These are phyloP conservation scores for Nannoperca australis DNA, from an alignment of 2,797 vertebrate species.

Conservation along the genomic window DNA sequence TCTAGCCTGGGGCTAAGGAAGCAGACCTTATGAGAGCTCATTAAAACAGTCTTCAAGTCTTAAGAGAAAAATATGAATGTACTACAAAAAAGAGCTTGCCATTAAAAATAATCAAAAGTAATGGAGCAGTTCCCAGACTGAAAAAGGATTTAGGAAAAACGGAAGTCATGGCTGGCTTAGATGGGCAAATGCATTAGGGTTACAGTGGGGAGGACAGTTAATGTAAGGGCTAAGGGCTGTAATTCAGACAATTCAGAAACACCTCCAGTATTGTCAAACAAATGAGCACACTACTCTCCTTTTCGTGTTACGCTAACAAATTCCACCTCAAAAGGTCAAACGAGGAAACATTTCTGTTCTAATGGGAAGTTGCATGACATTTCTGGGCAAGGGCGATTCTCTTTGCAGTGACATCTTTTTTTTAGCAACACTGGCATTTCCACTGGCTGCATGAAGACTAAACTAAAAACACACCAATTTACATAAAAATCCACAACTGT, in stretches of 20 bases:
- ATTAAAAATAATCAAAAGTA: slow-evolving; percentile 74
- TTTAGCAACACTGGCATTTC: slow-evolving; percentile 60
- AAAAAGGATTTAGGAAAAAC: slow-evolving; percentile 57
- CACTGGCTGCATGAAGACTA: background rate
- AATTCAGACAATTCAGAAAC: slow-evolving; percentile 37
- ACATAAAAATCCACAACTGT: slow-evolving; percentile 39
- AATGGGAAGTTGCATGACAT: slow-evolving; percentile 54
- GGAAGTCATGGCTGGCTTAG: slow-evolving; percentile 34
- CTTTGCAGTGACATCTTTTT: slow-evolving; percentile 20
- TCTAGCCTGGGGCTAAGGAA: slow-evolving; percentile 77
- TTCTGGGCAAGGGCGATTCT: slow-evolving; percentile 25
- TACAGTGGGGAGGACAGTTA: slow-evolving; percentile 19
- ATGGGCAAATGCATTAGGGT: slow-evolving; percentile 34
- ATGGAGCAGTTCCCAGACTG: slow-evolving; percentile 61
- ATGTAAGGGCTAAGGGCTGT: background rate
- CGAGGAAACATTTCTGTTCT: slow-evolving; percentile 44
- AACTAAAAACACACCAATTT: slow-evolving; percentile 21
- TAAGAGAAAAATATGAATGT: slow-evolving; percentile 72
- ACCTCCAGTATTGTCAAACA: slow-evolving; percentile 29
- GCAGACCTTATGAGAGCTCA: slow-evolving; percentile 81
- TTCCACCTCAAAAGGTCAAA: slow-evolving; percentile 65
- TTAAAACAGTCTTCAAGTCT: slow-evolving; percentile 78
- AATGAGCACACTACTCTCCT: slow-evolving; percentile 20
- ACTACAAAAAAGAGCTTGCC: slow-evolving; percentile 51
- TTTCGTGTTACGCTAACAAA: slow-evolving; percentile 42